These are phyloP conservation scores for Phoxinus phoxinus DNA, from an alignment of 2,113 vertebrate genomes.

Conservation along the genomic window DNA sequence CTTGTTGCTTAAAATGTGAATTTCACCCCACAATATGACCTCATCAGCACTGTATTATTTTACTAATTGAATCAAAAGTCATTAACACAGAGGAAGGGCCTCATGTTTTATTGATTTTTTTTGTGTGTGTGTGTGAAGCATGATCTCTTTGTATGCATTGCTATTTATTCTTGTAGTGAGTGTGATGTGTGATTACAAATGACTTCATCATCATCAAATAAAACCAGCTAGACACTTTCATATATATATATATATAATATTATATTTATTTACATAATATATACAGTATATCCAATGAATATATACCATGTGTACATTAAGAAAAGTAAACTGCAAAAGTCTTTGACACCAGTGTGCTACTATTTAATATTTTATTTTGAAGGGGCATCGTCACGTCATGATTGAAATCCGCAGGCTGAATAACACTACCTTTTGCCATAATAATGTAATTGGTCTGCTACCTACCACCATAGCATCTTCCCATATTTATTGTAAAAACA, in stretches of 20 bases:
- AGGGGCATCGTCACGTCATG: neutral
- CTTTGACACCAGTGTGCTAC: neutral
- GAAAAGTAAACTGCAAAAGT: conserved; percentile 21
- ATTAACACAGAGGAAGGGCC: conserved; percentile 36
- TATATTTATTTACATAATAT: conserved; percentile 57
- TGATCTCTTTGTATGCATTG: conserved; percentile 54
- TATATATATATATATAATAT: conserved; percentile 54
- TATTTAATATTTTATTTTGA: neutral
- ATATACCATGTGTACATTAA: conserved; percentile 24
- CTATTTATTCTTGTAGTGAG: conserved; percentile 62
- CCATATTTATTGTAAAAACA: neutral
- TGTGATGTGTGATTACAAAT: conserved; percentile 59
- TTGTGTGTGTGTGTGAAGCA: conserved; percentile 49
- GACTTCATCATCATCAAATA: conserved; percentile 65
- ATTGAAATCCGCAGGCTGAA: neutral
- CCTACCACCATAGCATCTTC: neutral
- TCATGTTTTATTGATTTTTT: conserved; percentile 36
- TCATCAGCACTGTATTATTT: conserved; percentile 57
- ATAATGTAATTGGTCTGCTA: neutral
- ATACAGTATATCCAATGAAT: conserved; percentile 49
- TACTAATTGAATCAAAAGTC: conserved; percentile 25
- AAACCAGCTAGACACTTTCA: conserved; percentile 66
- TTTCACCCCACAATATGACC: conserved; percentile 56
- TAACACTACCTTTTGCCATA: neutral
- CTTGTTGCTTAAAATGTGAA: conserved; percentile 34